Evolutionary conservation across 2,888 invertebrate genomes (phyloP).

Genomic region (Saturnia japonica): DNA sequence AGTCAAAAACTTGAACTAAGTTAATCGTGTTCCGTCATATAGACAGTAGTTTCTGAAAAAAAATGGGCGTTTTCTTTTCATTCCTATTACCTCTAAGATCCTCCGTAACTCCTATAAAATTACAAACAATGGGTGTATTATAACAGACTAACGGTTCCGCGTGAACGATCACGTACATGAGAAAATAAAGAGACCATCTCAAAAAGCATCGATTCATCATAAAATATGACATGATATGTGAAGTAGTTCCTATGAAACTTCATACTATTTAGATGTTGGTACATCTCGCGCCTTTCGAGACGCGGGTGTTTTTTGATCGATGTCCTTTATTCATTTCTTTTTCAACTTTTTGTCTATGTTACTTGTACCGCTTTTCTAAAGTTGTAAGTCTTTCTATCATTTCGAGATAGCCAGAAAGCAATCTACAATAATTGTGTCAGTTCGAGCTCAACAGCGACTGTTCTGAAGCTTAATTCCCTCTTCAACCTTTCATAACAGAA

Average conservation of each 20-base stretch:
- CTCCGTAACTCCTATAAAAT: neutral
- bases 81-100: no score
- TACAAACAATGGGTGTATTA: neutral
- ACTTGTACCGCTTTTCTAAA: neutral
- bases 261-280: constrained; percentile 19
- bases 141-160: neutral
- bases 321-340: constrained; percentile 22
- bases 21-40: no score
- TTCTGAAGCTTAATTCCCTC: no score
- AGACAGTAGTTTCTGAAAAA: no score
- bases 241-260: constrained; percentile 20
- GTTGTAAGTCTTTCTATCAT: no score
- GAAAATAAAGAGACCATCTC: neutral
- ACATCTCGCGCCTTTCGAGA: constrained; percentile 26
- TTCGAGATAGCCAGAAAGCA: no score
- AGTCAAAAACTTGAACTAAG: no score
- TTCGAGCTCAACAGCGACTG: no score
- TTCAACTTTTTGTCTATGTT: neutral
- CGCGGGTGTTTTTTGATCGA: constrained; percentile 26
- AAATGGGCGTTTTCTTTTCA: no score
- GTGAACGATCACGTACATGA: neutral
- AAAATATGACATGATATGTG: constrained; percentile 21
- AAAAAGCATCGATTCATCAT: constrained; percentile 23
- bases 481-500: no score
- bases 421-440: no score